Base-by-base conservation (phyloP, 2,888 invertebrate species). In the Sylvicola cinctus region DNA sequence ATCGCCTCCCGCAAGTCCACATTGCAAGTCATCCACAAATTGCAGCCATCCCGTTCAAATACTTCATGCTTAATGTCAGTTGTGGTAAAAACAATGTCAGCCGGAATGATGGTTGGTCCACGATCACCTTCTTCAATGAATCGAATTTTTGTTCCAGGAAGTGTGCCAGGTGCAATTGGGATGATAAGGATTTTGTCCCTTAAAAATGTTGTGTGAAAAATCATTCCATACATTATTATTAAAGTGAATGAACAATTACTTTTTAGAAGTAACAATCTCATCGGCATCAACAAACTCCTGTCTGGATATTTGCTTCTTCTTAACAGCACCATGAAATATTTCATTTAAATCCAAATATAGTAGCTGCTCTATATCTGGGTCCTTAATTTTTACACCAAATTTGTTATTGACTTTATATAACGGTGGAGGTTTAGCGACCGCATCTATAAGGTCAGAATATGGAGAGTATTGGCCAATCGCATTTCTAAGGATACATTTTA, bases 401-500 rank as follows among this genome's bases (percentile, higher is more conserved):
- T 68, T 58, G 41, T 69, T 57, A 1, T 65, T 65, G 3, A 68
- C 64, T 38, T 70, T 68, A 44, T 74, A 68, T 42, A 72, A 60
- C 0, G 68, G 66, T 1, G 66, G 65, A 7, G 74, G 71, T 38
- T 72, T 66, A 38, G 65, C 62, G 25, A 72, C 60, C 41, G 68
- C 67, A 47, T 78, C 74, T 17, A 80, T 55, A 4, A 83, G 52
- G 52, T 81, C 76, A 1, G 74, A 74, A 55, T 79, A 88, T 2
- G 87, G 87, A 45, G 80, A 87, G 30, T 65, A 61, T 1, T 78
- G 77, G 16, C 83, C 84, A 52, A 87, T 88, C 54, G 85, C 85
- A 20, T 80, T 72, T 41, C 68, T 59, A 46, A 49, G 6, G 25
- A n/a, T n/a, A n/a, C n/a, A n/a, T n/a, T 51, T 47, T 20, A 51